A percentile compares a stretch with the other conserved stretches of the same genome.
These are phyloP conservation scores for Aramus guarauna DNA, from an alignment of 2,113 vertebrate genomes.

Conservation along the genomic window DNA sequence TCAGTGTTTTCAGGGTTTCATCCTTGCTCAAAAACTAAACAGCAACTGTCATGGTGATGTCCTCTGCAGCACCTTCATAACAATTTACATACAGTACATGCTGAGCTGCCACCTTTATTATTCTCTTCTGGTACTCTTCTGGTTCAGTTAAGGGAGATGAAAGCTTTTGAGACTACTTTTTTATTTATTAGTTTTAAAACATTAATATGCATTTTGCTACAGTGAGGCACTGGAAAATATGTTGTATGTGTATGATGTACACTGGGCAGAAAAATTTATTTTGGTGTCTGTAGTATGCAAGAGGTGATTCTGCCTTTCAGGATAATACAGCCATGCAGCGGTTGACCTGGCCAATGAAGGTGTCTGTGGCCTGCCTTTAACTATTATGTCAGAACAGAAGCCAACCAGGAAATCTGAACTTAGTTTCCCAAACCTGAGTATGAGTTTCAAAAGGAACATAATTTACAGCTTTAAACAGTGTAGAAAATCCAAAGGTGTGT, in stretches of 20 bases:
- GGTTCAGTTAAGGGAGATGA: background rate
- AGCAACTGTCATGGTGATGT: background rate
- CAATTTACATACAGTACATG: background rate
- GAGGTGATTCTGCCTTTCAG: background rate
- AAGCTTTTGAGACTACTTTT: background rate
- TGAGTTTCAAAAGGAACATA: background rate
- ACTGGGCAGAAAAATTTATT: background rate
- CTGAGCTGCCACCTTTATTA: background rate
- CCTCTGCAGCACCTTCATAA: background rate
- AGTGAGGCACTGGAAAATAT: background rate
- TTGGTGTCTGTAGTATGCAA: background rate
- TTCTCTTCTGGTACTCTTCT: background rate
- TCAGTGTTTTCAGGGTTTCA: background rate
- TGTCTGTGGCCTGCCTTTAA: background rate
- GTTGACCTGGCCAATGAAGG: background rate
- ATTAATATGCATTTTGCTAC: background rate
- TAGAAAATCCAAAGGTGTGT: background rate
- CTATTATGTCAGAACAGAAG: background rate
- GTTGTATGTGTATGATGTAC: background rate
- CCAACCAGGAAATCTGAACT: no score
- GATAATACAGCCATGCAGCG: background rate
- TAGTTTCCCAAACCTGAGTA: background rate
- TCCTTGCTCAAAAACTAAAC: background rate
- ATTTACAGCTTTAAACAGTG: background rate
- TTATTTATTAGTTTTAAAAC: background rate